Conservation (phyloP, 2,888 invertebrate species). For the Ametastegia equiseti region DNA sequence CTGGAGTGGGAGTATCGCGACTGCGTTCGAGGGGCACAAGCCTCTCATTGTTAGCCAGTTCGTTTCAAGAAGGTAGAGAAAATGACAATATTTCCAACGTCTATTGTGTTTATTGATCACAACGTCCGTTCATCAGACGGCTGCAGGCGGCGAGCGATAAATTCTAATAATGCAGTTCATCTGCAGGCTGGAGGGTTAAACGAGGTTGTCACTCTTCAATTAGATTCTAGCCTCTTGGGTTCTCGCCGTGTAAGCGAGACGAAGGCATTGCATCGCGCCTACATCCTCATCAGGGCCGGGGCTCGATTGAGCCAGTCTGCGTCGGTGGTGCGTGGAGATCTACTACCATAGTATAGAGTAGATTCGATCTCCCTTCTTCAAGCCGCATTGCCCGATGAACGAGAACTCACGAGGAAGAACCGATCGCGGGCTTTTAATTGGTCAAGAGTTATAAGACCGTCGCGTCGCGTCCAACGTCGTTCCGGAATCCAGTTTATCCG, state of each 20-base stretch:
- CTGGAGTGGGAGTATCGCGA: neutral
- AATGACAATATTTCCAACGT: conserved; percentile 8
- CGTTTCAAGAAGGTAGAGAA: neutral
- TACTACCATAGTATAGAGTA: too few species aligned
- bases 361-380: conserved; percentile 7
- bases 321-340: conserved; percentile 19
- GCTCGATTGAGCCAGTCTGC: conserved; percentile 11
- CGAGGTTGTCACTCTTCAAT: conserved; percentile 67
- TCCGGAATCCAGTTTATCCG: conserved; percentile 1
- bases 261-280: conserved; percentile 51
- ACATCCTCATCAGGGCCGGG: conserved; percentile 58
- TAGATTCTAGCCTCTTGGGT: conserved; percentile 50
- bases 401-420: conserved; percentile 6
- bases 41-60: too few species aligned
- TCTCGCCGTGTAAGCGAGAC: conserved; percentile 51
- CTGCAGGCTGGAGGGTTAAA: conserved; percentile 62
- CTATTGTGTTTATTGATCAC: conserved; percentile 17
- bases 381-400: neutral
- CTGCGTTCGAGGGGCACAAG: neutral
- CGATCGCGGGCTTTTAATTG: conserved; percentile 25
- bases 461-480: neutral
- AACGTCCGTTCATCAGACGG: conserved; percentile 33
- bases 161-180: conserved; percentile 64
- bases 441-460: conserved; percentile 6
- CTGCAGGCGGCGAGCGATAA: conserved; percentile 55